Evolutionary conservation across 2,797 vertebrate genomes (phyloP), one percentile per base, ranked within the genome.

Genomic region (Sorex maritimensis): DNA sequence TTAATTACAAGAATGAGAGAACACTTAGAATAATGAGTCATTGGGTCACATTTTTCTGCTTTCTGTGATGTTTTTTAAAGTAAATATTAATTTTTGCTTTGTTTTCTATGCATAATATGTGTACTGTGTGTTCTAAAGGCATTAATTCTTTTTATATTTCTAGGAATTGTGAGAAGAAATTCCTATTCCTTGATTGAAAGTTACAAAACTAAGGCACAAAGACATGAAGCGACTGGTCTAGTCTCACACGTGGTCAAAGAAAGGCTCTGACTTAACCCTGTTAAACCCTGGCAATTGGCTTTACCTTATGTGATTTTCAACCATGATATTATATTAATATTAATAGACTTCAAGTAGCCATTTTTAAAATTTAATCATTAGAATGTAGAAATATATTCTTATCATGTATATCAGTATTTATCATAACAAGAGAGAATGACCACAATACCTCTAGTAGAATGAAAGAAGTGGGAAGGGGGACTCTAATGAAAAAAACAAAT

Each of bases 291-390:
- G 6, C 52, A 79, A 85, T 5, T 63, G 13, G 21, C 58, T 86
- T 61, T 65, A 52, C 7, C 77, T 46, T 44, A 34, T 5, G 4
- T 49, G 72, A 8, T 74, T 61, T 81, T 74, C 81, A 88, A 52
- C 4, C 11, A 14, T 15, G 6, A 52, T 81, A 15, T 5, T 55
- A 49, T 19, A 38, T 6, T 61, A 89, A 88, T 41, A 84, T 61
- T 78, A 92, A 77, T 63, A 88, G 28, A 3, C 30, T 75, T 3
- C 30, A 81, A 81, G 63, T 19, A 73, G 46, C 7, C 79, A 83
- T 63, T 83, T 91, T 90, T 89, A 0, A 81, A 49, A 86, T 65
- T 61, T 79, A 26, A 4, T 81, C 89, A 69, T 55, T 78, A 91
- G 90, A 86, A 71, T 49, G 2, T 85, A n/a, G n/a, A 81, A 46